Evolutionary conservation across 2,797 vertebrate species (phyloP), one percentile per base, ranked within the genome.

Genomic region (Tragelaphus eurycerus): DNA sequence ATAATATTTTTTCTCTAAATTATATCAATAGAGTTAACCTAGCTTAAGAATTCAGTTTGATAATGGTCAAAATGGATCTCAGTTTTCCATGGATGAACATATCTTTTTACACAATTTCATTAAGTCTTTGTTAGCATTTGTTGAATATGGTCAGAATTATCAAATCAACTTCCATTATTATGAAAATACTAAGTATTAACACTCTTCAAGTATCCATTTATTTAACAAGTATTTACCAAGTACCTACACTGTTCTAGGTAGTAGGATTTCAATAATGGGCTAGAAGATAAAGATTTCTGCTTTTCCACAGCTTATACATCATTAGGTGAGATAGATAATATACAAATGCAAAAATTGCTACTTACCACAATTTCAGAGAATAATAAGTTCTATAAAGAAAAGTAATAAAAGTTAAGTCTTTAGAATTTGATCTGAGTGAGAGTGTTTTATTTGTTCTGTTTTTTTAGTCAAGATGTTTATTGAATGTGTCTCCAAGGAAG

Each of bases 21-120:
- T 94, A 46, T 81, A 84, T 60, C 81, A 97, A n/a, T 74, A 92
- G 25, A 84, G 59, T 92, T 88, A 92, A 90, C 48, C 76, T 94
- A 81, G 64, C n/a, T 94, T 89, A 86, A 93, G n/a, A 97, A 86
- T 90, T 89, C 27, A 67, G 23, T 71, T 57, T 90, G n/a, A 89
- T 86, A 88, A 86, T 55, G 14, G 19, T 71, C 16, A 96, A 95
- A 94, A 94, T 79, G 19, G 50, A 60, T 90, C 38, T 57, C 81
- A 9, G 57, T 71, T 94, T 87, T 60, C 13, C 17, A 5, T 59
- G 60, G 48, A 34, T 90, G 78, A 96, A 48, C 16, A 67, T 54
- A 78, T 25, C 31, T 0, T 92, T 93, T 90, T 90, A 88, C 10
- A 82, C 21, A 91, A 85, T 85, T 67, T 9, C 21, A 64, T 81